phyloP scores from a whole-genome alignment of 2,888 invertebrate species.

The Phengaris alcon region DNA sequence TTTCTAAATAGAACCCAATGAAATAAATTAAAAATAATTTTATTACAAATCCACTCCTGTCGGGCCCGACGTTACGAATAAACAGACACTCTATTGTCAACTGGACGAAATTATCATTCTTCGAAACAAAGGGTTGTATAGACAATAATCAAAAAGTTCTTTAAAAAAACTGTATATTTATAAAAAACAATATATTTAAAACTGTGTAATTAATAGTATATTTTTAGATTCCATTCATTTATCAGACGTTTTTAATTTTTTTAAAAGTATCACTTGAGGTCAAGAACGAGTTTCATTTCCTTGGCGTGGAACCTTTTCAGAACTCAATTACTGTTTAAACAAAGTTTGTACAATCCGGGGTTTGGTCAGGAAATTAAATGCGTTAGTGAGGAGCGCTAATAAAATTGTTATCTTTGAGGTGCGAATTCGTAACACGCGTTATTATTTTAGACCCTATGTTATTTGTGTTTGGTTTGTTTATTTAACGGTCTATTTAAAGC shows the following conservation, averaged over 20 bases:
- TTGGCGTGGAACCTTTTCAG: constrained; percentile 64
- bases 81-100: constrained; percentile 12
- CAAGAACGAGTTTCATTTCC: constrained; percentile 66
- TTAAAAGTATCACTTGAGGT: constrained; percentile 49
- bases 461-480: constrained; percentile 51
- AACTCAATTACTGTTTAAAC: constrained; percentile 75
- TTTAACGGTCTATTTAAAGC: constrained; percentile 55
- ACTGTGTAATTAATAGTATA: not conserved
- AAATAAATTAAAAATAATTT: not conserved
- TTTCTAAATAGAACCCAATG: too few species aligned
- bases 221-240: constrained; percentile 17
- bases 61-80: not conserved
- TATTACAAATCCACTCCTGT: not conserved
- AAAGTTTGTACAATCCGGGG: constrained; percentile 68
- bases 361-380: constrained; percentile 75
- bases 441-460: constrained; percentile 59
- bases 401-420: constrained; percentile 69
- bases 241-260: constrained; percentile 44
- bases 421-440: constrained; percentile 41
- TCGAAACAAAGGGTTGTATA: not conserved
- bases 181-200: not conserved
- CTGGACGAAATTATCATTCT: constrained; percentile 3
- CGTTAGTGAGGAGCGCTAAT: constrained; percentile 61
- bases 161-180: not conserved
- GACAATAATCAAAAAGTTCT: constrained; percentile 4